phyloP scores from a whole-genome alignment of 2,888 invertebrate species.

The Rhorus exstirpatorius region DNA sequence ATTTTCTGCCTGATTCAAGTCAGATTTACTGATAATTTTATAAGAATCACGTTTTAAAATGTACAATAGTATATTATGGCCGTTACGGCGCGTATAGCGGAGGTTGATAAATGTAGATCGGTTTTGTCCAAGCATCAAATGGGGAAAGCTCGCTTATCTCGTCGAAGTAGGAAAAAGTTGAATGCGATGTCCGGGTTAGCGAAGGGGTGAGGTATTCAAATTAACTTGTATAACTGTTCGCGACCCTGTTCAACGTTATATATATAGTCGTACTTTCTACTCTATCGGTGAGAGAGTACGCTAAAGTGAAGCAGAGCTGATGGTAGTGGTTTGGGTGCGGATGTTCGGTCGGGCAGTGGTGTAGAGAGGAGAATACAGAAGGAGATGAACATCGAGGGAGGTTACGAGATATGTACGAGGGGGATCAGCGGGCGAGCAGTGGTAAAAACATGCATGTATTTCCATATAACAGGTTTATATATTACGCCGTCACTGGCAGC shows the following conservation, averaged over 20 bases:
- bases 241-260: constrained; percentile 55
- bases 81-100: too few species aligned
- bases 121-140: too few species aligned
- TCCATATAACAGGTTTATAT: constrained; percentile 86
- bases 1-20: too few species aligned
- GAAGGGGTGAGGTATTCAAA: constrained; percentile 80
- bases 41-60: too few species aligned
- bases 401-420: constrained; percentile 50
- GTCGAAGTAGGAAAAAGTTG: constrained; percentile 76
- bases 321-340: constrained; percentile 41
- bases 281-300: constrained; percentile 20
- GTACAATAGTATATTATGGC: too few species aligned
- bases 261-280: constrained; percentile 20
- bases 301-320: constrained; percentile 32
- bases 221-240: constrained; percentile 82
- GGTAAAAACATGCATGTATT: constrained; percentile 86
- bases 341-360: constrained; percentile 53
- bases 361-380: constrained; percentile 57
- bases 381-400: constrained; percentile 61
- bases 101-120: too few species aligned
- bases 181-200: constrained; percentile 54
- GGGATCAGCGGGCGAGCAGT: constrained; percentile 77
- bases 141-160: constrained; percentile 60
- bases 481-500: constrained; percentile 85
- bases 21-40: too few species aligned